These are phyloP conservation scores for Rhagophthalmus giganteus DNA, from an alignment of 2,888 invertebrate genomes.

Conservation along the genomic window DNA sequence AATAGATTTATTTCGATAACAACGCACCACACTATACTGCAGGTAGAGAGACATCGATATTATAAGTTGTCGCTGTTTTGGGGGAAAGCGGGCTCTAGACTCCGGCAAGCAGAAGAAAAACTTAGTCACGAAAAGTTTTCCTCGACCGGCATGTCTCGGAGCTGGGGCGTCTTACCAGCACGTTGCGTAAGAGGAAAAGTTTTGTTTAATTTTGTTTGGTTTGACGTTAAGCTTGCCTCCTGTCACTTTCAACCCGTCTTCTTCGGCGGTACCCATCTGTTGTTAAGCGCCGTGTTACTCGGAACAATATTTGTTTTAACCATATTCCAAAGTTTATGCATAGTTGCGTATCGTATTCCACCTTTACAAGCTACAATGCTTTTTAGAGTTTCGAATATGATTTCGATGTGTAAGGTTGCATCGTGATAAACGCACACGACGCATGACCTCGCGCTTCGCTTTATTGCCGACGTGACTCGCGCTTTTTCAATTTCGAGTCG, in stretches of 20 bases:
- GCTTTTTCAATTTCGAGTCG: conserved; percentile 58
- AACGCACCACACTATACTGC: conserved; percentile 32
- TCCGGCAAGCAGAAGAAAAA: conserved; percentile 54
- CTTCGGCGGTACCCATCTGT: conserved; percentile 45
- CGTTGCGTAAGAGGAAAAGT: conserved; percentile 57
- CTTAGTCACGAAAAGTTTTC: conserved; percentile 56
- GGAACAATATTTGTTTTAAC: conserved; percentile 50
- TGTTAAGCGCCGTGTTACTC: conserved; percentile 53
- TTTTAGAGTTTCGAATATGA: conserved; percentile 18
- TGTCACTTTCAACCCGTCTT: conserved; percentile 57
- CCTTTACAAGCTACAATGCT: conserved; percentile 29
- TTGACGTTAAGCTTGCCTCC: conserved; percentile 57
- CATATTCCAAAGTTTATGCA: conserved; percentile 53
- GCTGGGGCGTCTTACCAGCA: conserved; percentile 51
- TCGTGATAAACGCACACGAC: conserved; percentile 55
- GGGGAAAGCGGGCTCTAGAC: conserved; percentile 49
- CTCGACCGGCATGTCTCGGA: conserved; percentile 46
- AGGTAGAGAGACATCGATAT: conserved; percentile 52
- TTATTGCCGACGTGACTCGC: conserved; percentile 58
- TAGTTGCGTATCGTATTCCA: conserved; percentile 49
- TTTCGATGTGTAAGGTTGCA: conserved; percentile 32
- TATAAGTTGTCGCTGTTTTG: conserved; percentile 56
- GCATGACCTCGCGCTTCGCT: conserved; percentile 54
- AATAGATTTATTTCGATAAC: conserved; percentile 22
- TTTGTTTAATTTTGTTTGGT: conserved; percentile 58